phyloP scores from a whole-genome alignment of 2,113 vertebrate genomes.

The Sebastes schlegelii region DNA sequence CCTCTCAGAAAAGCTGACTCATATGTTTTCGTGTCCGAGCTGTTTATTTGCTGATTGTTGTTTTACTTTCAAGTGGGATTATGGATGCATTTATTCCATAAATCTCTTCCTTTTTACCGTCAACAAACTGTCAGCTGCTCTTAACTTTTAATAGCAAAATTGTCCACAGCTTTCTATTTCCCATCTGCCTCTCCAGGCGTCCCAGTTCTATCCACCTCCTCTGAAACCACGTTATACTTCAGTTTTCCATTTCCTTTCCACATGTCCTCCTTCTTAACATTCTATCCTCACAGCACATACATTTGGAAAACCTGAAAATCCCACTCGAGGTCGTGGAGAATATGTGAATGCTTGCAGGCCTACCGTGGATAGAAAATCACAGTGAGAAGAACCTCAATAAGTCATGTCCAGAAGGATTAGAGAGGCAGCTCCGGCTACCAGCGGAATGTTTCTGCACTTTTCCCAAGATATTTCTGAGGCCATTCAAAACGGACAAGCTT shows the following conservation, averaged over 20 bases:
- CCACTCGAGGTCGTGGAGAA: slow-evolving; percentile 26
- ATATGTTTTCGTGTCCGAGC: neutral
- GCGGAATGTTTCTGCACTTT: slow-evolving; percentile 46
- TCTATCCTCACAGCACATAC: slow-evolving; percentile 34
- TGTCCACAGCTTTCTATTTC: neutral
- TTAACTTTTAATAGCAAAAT: neutral
- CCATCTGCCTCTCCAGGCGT: neutral
- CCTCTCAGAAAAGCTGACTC: too few relatives aligned
- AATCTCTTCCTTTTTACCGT: neutral
- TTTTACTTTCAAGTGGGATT: neutral
- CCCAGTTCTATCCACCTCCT: slow-evolving; percentile 15
- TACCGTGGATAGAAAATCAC: slow-evolving; percentile 42
- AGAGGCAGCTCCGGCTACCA: slow-evolving; percentile 31
- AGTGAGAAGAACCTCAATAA: slow-evolving; percentile 48
- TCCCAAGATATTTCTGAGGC: slow-evolving; percentile 61
- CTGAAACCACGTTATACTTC: slow-evolving; percentile 27
- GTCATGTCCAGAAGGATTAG: slow-evolving; percentile 69
- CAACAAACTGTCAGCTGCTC: neutral
- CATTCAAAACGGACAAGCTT: slow-evolving; percentile 56
- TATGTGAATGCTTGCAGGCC: slow-evolving; percentile 46
- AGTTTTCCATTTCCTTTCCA: slow-evolving; percentile 50
- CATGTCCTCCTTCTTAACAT: slow-evolving; percentile 39
- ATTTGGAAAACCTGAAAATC: slow-evolving; percentile 58
- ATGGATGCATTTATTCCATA: neutral
- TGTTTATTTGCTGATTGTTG: neutral